phyloP scores from a whole-genome alignment of 2,113 vertebrate genomes.

The Indicator maculatus region DNA sequence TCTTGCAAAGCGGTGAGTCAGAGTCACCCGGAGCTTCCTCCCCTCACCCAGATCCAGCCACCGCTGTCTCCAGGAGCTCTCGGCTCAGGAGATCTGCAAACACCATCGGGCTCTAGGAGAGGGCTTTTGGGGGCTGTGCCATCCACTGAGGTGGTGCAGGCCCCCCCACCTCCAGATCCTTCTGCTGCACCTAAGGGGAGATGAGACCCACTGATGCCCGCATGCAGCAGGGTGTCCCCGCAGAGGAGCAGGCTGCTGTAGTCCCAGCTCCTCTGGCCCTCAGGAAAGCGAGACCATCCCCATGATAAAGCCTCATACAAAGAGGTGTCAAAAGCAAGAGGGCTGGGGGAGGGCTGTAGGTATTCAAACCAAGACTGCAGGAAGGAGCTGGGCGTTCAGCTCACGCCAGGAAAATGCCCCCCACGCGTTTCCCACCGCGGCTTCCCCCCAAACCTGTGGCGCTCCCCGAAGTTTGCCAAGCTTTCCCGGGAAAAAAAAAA shows the following conservation, averaged over 20 bases:
- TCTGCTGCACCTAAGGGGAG: neutral
- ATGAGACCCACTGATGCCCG: accelerated
- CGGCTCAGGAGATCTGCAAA: slow-evolving; percentile 35
- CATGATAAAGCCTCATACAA: slow-evolving; percentile 1
- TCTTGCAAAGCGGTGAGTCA: slow-evolving; percentile 72
- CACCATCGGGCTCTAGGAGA: slow-evolving; percentile 17
- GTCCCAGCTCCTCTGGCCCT: neutral
- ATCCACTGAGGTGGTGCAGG: neutral
- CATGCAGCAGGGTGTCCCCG: accelerated
- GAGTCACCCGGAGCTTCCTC: slow-evolving; percentile 53
- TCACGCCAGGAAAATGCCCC: neutral
- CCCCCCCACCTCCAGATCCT: neutral
- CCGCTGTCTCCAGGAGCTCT: slow-evolving; percentile 57
- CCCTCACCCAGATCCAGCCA: slow-evolving; percentile 51
- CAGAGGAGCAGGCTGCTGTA: neutral
- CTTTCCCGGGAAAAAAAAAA: neutral
- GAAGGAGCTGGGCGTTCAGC: neutral
- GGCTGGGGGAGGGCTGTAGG: neutral
- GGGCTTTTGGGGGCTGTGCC: slow-evolving; percentile 30
- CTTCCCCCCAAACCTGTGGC: neutral
- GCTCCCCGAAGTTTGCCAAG: slow-evolving; percentile 34
- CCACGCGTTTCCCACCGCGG: accelerated
- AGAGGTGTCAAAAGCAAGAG: slow-evolving; percentile 32
- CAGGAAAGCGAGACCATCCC: neutral
- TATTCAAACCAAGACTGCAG: neutral